Percentiles rank a stretch among this genome's conserved stretches.
Evolutionary conservation across 2,113 vertebrate genomes (phyloP).

Genomic region (Perca schrenkii): DNA sequence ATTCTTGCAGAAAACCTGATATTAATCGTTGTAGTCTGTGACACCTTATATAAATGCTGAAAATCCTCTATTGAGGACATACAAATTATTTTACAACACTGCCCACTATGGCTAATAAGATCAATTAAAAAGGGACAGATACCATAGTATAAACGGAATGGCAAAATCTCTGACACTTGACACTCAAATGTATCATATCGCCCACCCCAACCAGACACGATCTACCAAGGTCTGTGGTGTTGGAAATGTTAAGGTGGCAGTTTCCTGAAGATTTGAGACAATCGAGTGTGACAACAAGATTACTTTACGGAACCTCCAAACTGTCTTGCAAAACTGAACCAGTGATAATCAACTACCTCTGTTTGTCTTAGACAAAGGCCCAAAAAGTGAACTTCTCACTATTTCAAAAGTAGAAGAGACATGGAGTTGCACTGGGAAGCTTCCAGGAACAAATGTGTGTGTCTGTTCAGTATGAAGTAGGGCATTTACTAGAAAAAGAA

Average conservation of each 20-base stretch:
- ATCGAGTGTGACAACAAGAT: conserved; percentile 14
- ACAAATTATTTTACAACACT: background rate
- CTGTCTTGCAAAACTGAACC: conserved; percentile 11
- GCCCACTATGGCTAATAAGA: background rate
- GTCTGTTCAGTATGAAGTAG: conserved; percentile 41
- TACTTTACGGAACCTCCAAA: conserved; percentile 28
- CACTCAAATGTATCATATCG: background rate
- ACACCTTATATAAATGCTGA: background rate
- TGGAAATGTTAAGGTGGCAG: conserved; percentile 24
- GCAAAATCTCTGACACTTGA: too few species aligned
- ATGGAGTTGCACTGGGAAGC: conserved; percentile 18
- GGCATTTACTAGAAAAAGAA: conserved; percentile 53
- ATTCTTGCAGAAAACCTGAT: background rate
- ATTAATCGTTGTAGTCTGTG: background rate
- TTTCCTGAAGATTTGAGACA: conserved; percentile 14
- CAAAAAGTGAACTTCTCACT: conserved; percentile 5
- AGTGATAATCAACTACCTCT: conserved; percentile 6
- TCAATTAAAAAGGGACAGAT: background rate
- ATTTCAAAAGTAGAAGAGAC: conserved; percentile 30
- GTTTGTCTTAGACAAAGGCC: conserved; percentile 26
- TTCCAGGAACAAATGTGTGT: conserved; percentile 62
- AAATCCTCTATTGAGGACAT: too few species aligned
- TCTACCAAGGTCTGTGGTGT: background rate
- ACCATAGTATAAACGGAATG: background rate
- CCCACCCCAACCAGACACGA: background rate